Evolutionary conservation across 2,113 vertebrate genomes (phyloP), one percentile per base, ranked within the genome.

Genomic region (Rattus rattus): DNA sequence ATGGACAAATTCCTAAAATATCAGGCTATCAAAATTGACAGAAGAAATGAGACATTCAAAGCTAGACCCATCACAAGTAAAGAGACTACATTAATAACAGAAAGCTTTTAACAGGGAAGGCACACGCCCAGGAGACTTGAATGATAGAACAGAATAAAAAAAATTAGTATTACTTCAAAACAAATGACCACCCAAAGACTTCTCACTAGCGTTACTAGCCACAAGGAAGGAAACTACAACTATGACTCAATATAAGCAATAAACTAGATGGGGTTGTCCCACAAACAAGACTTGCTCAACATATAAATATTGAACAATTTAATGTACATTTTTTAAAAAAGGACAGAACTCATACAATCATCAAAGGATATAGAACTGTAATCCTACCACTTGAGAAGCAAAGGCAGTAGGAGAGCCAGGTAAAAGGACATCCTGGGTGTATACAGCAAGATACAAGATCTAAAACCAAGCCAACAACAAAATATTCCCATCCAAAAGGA

Each of bases 131-230:
- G 47, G 39, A 56, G 19, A 20, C 20, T 88, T 88, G 17, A 80
- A 5, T 87, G 73, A 59, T 67, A 33, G 87, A 75, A 70, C 43
- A 8, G 75, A 94, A 87, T 91, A 16, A 88, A 94, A 84, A 94
- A 26, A n/a, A 22, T 19, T 33, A 72, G 1, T 36, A 90, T 52
- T 24, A 67, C 86, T 49, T 26, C 49, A 77, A 92, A 89, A 61
- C 33, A 69, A 5, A 75, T 19, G 77, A 83, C 36, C 14, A 85
- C 7, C 10, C 63, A 30, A 26, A 63, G 3, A 70, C 16, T 43
- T 84, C 36, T 61, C 33, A 84, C 65, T 67, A 67, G 28, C 72
- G 89, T 63, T 43, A 76, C 39, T 89, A 83, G 30, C n/a, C 36
- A 77, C 24, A 84, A 63, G 33, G 69, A 94, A 85, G 56, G n/a